Percentiles rank a stretch among this genome's conserved stretches.
Conservation (phyloP, 2,797 vertebrate species). For the Lepus oiostolus region DNA sequence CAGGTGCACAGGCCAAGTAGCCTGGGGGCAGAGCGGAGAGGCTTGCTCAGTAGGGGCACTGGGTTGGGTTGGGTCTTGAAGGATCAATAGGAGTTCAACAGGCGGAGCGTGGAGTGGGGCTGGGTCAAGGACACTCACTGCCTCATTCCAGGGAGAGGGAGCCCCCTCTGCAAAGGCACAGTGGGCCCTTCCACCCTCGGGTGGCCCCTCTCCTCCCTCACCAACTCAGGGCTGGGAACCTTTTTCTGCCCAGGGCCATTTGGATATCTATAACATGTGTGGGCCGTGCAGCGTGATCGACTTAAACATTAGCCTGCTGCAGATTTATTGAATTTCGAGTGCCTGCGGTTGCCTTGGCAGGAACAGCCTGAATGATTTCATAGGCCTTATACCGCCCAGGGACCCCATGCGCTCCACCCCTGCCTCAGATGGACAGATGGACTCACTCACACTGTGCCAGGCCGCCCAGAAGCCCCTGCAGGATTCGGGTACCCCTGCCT, state of each 20-base stretch:
- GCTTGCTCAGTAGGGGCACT: background rate
- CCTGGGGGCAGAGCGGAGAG: background rate
- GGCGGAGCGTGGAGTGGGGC: background rate
- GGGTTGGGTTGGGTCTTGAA: background rate
- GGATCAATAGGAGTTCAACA: constrained; percentile 3
- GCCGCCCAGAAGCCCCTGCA: background rate
- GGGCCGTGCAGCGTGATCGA: no score
- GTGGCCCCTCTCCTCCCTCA: background rate
- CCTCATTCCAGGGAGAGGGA: background rate
- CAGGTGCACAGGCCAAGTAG: background rate
- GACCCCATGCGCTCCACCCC: no score
- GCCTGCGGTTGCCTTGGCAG: no score
- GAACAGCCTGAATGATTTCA: no score
- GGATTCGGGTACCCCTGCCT: background rate
- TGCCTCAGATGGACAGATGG: background rate
- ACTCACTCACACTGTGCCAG: background rate
- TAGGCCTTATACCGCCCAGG: no score
- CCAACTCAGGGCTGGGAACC: no score
- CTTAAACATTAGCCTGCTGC: no score
- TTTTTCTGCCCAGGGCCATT: no score
- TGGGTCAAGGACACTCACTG: background rate
- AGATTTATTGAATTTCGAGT: no score
- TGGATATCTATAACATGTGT: no score
- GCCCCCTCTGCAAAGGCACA: background rate
- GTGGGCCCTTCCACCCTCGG: background rate